Evolutionary conservation across 2,888 invertebrate species (phyloP), one percentile per base, ranked within the genome.

Genomic region (Boloria euphrosyne): DNA sequence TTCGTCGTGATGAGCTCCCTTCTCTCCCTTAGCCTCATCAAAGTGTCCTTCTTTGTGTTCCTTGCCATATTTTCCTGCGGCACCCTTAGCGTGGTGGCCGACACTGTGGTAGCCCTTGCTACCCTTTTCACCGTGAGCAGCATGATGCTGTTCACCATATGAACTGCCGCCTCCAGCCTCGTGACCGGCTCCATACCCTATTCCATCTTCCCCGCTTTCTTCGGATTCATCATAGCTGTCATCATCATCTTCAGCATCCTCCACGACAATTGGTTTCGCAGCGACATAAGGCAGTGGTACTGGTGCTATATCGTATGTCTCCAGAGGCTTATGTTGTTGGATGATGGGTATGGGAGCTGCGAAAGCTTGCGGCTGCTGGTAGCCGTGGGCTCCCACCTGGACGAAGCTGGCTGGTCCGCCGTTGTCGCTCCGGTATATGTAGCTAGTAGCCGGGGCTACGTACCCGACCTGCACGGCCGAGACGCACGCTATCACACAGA

Each of bases 41-140:
- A 93, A 92, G 74, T 89, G 87, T 3, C 93, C 94, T 76, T 93
- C 90, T 10, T 93, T 82, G 46, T 92, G 90, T 64, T 90, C 91
- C 66, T 93, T 92, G 7, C 90, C 92, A 74, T 94, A 93, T 70
- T 92, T 83, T 13, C 94, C 94, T 43, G 93, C 85, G 69, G 90
- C 86, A 0, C 93, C 94, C 74, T 94, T 93, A 62, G 93, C 93
- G 73, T 90, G 93, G 43, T 90, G 87, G 13, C 92, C 90, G 69
- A 92, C 83, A 0, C 89, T 91, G 60, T 89, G 87, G 81, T 93
- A 94, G 10, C 93, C 94, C 70, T 93, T 92, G 67, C 89, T 88
- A 27, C 93, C 94, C 65, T 94, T 93, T 67, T 93, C 93, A 0
- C 94, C 94, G 31, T 92, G 85, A 62, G 87, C 90, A 0, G 91